Base-by-base conservation (phyloP, 2,888 invertebrate genomes). In the Limenitis arthemis region DNA sequence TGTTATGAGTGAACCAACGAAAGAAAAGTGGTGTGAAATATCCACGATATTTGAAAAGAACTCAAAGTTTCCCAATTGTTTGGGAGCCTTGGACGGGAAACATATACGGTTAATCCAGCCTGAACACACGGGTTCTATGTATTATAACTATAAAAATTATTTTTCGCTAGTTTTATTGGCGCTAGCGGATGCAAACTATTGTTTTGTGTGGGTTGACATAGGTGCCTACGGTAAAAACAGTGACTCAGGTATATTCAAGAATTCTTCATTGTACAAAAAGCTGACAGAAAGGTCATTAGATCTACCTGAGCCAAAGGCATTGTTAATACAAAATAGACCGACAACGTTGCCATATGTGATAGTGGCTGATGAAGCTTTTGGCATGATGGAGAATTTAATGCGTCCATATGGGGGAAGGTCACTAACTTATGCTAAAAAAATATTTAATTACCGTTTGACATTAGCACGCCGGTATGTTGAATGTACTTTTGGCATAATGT, bases 21-120 rank as follows among this genome's bases (percentile, higher is more conserved):
- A 54, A 54, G 56, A 59, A 53, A 59, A 55, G 51, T 61, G 59
- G 62, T 47, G 46, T 51, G 55, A 61, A 56, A 58, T 60, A 55
- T 51, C 60, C 36, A 47, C 39, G 49, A 48, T 46, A 54, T 61
- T 59, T 61, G 47, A 55, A 54, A 53, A 55, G 47, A 53, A 55
- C 43, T 48, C 61, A 48, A 58, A 60, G 32, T 60, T 62, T 59
- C 60, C 62, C 41, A 50, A 62, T 59, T 59, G 56, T 54, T 47
- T 61, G 36, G 58, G 61, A 44, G 59, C 61, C 40, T 48, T 63
- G 46, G 61, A 61, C 53, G 61, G 59, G 33, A 63, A 63, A 53
- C 60, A 63, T 56, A 55, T 61, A 49, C 44, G 61, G 44, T 50
- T 63, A 55, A 61, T 58, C 32, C 48, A 61, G 51, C 62, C 63